phyloP scores from a whole-genome alignment of 2,797 vertebrate species.

The Coccyzus lansbergi region DNA sequence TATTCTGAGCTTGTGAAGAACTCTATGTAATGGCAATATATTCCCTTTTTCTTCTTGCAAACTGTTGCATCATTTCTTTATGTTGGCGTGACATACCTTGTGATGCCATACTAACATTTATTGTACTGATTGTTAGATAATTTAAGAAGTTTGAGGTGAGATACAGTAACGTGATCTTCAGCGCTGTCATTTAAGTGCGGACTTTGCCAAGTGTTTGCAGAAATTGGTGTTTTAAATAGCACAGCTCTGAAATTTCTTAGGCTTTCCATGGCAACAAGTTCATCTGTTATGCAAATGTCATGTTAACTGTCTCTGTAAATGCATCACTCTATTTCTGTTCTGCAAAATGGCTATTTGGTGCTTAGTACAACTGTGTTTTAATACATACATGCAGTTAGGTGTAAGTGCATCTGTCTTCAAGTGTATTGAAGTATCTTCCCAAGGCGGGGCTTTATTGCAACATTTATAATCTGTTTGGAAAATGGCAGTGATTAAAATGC shows the following conservation, averaged over 20 bases:
- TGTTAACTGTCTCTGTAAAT: background rate
- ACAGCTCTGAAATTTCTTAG: slow-evolving; percentile 1
- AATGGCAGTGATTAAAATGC: background rate
- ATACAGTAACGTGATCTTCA: background rate
- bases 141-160: background rate
- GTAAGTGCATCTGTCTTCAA: background rate
- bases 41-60: background rate
- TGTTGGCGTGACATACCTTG: background rate
- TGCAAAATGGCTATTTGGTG: background rate
- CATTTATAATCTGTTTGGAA: background rate
- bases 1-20: background rate
- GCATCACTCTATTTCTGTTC: background rate
- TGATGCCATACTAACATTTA: background rate
- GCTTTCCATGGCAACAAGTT: slow-evolving; percentile 62
- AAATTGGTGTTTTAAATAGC: slow-evolving; percentile 54
- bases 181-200: background rate
- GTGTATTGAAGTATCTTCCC: background rate
- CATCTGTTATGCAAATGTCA: slow-evolving; percentile 46
- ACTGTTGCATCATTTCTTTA: background rate
- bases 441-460: background rate
- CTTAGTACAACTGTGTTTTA: background rate
- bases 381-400: background rate
- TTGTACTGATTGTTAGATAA: background rate
- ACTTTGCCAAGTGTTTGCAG: slow-evolving; percentile 18
- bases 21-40: background rate